Percentiles rank a stretch among this genome's conserved stretches.
phyloP scores from a whole-genome alignment of 1,140 invertebrate species.

The Aradophagus sp. region DNA sequence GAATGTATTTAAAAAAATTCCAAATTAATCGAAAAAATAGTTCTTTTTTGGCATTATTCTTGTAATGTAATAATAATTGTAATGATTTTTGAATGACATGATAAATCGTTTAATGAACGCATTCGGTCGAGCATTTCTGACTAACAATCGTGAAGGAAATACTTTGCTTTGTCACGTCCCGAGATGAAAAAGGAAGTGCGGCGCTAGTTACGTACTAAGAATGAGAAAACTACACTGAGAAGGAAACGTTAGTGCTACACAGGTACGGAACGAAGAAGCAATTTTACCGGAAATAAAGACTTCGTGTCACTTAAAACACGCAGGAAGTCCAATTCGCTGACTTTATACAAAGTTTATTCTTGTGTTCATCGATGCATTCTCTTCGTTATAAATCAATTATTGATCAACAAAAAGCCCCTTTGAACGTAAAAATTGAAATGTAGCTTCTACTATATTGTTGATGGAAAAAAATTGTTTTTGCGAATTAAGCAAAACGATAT shows the following conservation, averaged over 20 bases:
- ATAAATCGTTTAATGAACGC: slow-evolving; percentile 29
- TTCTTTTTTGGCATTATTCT: no score
- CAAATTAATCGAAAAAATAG: no score
- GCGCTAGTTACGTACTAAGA: slow-evolving; percentile 54
- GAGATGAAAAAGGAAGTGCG: slow-evolving; percentile 51
- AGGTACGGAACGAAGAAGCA: slow-evolving; percentile 43
- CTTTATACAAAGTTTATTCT: slow-evolving; percentile 9
- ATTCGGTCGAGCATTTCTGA: slow-evolving; percentile 24
- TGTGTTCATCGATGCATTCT: neutral
- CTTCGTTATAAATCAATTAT: slow-evolving; percentile 2
- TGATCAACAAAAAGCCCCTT: no score
- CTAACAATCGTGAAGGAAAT: slow-evolving; percentile 45
- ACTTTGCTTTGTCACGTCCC: slow-evolving; percentile 54
- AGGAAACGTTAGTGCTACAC: slow-evolving; percentile 47
- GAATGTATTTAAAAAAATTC: no score
- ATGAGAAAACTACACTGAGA: slow-evolving; percentile 58
- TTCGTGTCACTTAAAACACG: slow-evolving; percentile 44
- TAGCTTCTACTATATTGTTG: no score
- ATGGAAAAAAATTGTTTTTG: no score
- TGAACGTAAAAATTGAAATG: no score
- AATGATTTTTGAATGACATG: no score
- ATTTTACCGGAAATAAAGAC: slow-evolving; percentile 52
- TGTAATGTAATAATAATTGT: no score
- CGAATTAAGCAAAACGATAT: no score
- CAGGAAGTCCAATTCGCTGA: slow-evolving; percentile 51